Evolutionary conservation across 2,888 invertebrate species (phyloP).

Genomic region (Dysmachus trigonus): DNA sequence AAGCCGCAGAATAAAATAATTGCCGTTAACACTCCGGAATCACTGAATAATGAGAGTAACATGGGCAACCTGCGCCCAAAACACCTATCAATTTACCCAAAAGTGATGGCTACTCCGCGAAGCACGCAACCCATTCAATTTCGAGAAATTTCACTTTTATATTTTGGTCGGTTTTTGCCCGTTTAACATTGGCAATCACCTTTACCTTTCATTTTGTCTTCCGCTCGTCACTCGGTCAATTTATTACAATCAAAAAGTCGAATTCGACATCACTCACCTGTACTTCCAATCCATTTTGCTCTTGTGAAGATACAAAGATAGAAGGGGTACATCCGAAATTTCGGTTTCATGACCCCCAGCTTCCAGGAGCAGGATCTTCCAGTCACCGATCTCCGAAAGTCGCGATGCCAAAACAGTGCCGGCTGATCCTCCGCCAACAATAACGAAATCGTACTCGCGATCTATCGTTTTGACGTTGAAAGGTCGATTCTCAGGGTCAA

Average conservation of each 20-base stretch:
- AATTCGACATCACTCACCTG: conserved; percentile 66
- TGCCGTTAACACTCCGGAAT: neutral
- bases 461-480: conserved; percentile 73
- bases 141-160: neutral
- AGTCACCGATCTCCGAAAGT: conserved; percentile 77
- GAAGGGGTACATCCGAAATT: conserved; percentile 83
- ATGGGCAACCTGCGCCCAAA: neutral
- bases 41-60: neutral
- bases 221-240: neutral
- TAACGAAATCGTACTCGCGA: conserved; percentile 81
- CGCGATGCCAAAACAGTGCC: conserved; percentile 86
- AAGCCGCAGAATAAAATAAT: neutral
- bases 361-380: conserved; percentile 83
- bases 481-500: conserved; percentile 85
- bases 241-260: neutral
- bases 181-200: neutral
- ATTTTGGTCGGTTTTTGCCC: neutral
- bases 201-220: neutral
- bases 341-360: conserved; percentile 90
- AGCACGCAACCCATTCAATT: neutral
- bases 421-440: conserved; percentile 86
- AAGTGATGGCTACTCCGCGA: neutral
- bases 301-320: conserved; percentile 88
- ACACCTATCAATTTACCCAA: neutral
- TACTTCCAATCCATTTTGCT: conserved; percentile 93